phyloP scores from a whole-genome alignment of 2,888 invertebrate genomes.

The Frankliniella fusca region DNA sequence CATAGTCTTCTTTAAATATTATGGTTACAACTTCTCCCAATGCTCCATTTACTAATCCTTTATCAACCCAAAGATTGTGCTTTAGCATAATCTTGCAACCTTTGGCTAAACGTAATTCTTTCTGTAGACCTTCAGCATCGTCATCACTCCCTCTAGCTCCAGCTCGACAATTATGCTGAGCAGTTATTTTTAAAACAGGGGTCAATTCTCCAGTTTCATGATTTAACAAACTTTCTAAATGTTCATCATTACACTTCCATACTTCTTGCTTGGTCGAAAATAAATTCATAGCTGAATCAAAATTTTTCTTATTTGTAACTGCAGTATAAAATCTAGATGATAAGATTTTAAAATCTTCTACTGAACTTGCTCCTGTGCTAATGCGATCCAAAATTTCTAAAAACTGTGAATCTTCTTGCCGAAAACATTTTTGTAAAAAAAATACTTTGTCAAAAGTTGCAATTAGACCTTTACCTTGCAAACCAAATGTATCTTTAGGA shows the following conservation, averaged over 20 bases:
- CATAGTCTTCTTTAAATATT: background rate
- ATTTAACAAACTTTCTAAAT: background rate
- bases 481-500: background rate
- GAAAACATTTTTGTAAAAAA: background rate
- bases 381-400: background rate
- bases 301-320: background rate
- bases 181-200: background rate
- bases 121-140: background rate
- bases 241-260: background rate
- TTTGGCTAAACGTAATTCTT: background rate
- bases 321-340: background rate
- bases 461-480: background rate
- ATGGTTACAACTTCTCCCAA: background rate
- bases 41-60: background rate
- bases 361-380: background rate
- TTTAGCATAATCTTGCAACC: background rate
- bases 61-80: background rate
- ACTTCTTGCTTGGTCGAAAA: background rate
- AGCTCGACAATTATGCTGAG: background rate
- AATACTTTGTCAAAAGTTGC: too few relatives aligned
- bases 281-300: background rate
- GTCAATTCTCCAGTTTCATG: background rate
- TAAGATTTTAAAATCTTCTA: background rate
- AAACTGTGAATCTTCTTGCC: background rate
- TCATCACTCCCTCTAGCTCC: background rate